Base-by-base conservation (phyloP, 2,113 vertebrate species). In the Sinocyclocheilus anophthalmus region DNA sequence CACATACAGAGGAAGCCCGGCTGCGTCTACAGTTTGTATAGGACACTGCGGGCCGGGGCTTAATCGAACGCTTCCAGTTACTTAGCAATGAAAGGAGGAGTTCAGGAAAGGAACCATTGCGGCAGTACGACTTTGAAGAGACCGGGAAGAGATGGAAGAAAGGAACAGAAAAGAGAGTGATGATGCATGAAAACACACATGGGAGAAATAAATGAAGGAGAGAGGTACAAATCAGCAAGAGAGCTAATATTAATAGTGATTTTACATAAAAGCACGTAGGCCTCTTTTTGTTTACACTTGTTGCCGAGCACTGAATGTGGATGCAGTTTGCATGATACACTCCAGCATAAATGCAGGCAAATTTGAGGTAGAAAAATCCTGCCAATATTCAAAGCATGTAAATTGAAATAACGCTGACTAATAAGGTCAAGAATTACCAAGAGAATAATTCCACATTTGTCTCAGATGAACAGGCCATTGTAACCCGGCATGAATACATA, bases 11-110 rank as follows among this genome's bases (percentile, higher is more conserved):
- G 90, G 95, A 75, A 92, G 95, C 90, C 88, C 92, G 92, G 90
- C 94, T 93, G 91, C 93, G 93, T 92, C 92, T 92, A 94, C 93
- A 95, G 93, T 94, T 95, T 93, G 96, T 94, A 96, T 93, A 96
- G 96, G 95, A 93, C 90, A 97, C 96, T 91, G 96, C 95, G 87
- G 96, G 95, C 88, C 93, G 95, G 86, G 91, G 93, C 94, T 95
- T 94, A 93, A 96, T 93, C 92, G 94, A 95, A 90, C 91, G 94
- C 95, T 96, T 97, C 96, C 96, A 97, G 95, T 93, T 95, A 96
- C 96, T 96, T 93, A 99, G 95, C 92, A 97, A 96, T 88, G 94
- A 96, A 94, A 97, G 93, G 92, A 97, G 94, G 90, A 98, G 95
- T 95, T 97, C 95, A 90, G 96, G 96, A 93, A 97, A 91, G 91